A percentile compares a stretch with the other conserved stretches of the same genome.
These are phyloP conservation scores for Lonchura striata DNA, from an alignment of 2,113 vertebrate genomes.

Conservation along the genomic window DNA sequence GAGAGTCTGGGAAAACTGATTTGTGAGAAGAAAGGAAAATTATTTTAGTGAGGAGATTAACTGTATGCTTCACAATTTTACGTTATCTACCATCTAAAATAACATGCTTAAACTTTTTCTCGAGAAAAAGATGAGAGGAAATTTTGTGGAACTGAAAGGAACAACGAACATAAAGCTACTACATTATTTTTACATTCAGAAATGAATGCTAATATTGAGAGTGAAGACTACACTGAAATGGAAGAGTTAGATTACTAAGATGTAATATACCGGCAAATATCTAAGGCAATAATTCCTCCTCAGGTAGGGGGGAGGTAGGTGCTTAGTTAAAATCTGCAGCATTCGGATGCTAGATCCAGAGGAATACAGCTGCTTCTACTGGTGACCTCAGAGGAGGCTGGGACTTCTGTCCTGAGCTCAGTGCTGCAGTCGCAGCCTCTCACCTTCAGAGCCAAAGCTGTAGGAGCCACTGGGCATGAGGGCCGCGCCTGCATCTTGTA, in stretches of 20 bases:
- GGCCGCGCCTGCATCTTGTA: not conserved
- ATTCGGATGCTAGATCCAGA: not conserved
- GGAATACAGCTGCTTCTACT: not conserved
- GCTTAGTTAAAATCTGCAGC: not conserved
- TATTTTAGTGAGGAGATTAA: not conserved
- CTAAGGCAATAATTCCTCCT: not conserved
- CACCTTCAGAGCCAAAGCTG: not conserved
- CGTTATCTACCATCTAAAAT: not conserved
- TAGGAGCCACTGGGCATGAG: rapidly evolving
- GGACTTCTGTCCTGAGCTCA: not conserved
- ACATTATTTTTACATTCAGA: slow-evolving; percentile 4
- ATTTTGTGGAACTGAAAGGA: slow-evolving; percentile 2
- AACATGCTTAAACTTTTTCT: not conserved
- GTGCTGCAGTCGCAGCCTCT: not conserved
- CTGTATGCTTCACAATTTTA: not conserved
- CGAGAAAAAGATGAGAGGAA: not conserved
- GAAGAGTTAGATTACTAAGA: not conserved
- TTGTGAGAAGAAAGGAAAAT: not conserved
- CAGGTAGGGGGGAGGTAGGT: not conserved
- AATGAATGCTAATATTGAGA: not conserved
- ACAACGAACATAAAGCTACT: slow-evolving; percentile 10
- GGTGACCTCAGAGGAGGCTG: not conserved
- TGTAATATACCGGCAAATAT: not conserved
- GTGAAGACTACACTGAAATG: not conserved
- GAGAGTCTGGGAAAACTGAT: not conserved